phyloP scores from a whole-genome alignment of 2,797 vertebrate genomes.

The Cheirogaleus major region DNA sequence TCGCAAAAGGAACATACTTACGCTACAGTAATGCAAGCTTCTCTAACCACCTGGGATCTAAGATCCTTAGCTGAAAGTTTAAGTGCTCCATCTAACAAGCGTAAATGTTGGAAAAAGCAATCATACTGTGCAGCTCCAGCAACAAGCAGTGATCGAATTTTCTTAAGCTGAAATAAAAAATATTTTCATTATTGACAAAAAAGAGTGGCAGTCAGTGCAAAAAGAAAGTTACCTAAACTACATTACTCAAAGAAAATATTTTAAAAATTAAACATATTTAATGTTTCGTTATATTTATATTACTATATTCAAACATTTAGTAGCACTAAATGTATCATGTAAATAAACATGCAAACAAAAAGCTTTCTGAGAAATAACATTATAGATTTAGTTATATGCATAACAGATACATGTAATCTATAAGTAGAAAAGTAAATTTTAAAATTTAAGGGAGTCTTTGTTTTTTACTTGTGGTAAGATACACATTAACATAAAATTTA shows the following conservation, averaged over 20 bases:
- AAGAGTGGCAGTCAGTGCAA: not conserved
- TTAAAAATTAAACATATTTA: not conserved
- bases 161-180: conserved; percentile 91
- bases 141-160: conserved; percentile 94
- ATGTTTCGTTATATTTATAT: not conserved
- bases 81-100: conserved; percentile 96
- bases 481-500: conserved; percentile 7
- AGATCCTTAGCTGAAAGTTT: conserved; percentile 98
- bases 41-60: conserved; percentile 97
- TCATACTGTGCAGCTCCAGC: conserved; percentile 95
- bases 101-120: conserved; percentile 98
- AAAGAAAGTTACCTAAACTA: not conserved
- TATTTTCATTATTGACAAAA: conserved; percentile 49
- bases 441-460: not conserved
- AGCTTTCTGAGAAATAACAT: not conserved
- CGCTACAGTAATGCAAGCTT: conserved; percentile 98
- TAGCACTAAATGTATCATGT: not conserved
- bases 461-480: conserved; percentile 9
- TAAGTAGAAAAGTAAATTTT: not conserved
- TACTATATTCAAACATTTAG: conserved; percentile 9
- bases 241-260: not conserved
- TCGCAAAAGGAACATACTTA: conserved; percentile 86
- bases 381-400: not conserved
- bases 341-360: conserved; percentile 24
- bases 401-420: not conserved